phyloP scores from a whole-genome alignment of 2,113 vertebrate species.

The Paradoxurus hermaphroditus region DNA sequence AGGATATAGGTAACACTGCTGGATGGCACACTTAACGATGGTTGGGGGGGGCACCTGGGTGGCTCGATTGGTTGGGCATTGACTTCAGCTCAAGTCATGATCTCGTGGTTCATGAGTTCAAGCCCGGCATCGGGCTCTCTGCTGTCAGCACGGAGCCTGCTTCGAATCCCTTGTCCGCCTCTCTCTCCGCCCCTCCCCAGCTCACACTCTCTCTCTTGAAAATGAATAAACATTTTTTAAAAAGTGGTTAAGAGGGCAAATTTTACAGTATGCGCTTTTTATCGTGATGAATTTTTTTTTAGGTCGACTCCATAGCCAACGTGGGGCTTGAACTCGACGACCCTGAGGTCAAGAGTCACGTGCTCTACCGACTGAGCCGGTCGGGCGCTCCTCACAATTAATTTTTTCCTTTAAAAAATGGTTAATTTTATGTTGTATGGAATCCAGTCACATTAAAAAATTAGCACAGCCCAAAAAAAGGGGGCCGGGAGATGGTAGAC shows the following conservation, averaged over 20 bases:
- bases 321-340: neutral
- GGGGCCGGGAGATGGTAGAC: neutral
- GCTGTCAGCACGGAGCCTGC: too few relatives aligned
- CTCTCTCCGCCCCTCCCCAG: too few relatives aligned
- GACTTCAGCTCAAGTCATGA: too few relatives aligned
- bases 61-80: too few relatives aligned
- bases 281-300: neutral
- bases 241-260: neutral
- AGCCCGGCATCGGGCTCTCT: too few relatives aligned
- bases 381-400: neutral
- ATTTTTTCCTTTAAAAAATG: neutral
- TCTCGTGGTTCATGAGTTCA: too few relatives aligned
- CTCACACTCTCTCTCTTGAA: too few relatives aligned
- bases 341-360: neutral
- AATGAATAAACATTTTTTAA: too few relatives aligned
- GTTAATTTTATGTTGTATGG: neutral
- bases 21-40: neutral
- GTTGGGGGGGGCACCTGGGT: neutral
- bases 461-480: neutral
- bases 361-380: neutral
- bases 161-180: too few relatives aligned
- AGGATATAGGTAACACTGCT: neutral
- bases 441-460: conserved; percentile 2
- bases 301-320: neutral
- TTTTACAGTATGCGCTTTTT: neutral